A percentile compares a stretch with the other conserved stretches of the same genome.
phyloP scores from a whole-genome alignment of 2,113 vertebrate species.

The Oncorhynchus nerka region DNA sequence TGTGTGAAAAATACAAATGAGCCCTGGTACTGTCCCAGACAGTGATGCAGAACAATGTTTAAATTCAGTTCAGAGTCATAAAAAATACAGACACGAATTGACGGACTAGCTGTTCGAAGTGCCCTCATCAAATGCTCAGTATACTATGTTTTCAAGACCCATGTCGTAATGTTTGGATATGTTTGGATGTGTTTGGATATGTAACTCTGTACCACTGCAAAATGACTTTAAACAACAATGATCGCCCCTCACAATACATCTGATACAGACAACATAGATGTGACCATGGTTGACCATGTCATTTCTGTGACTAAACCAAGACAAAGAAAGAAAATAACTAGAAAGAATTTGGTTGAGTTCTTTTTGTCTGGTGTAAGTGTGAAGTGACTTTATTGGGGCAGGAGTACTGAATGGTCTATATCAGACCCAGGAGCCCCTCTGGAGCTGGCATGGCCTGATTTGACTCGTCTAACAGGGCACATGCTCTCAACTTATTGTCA shows the following conservation, averaged over 20 bases:
- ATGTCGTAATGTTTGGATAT: conserved; percentile 9
- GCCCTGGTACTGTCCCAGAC: background rate
- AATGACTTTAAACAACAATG: background rate
- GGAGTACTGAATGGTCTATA: background rate
- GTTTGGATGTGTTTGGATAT: conserved; percentile 3
- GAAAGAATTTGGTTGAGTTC: too few relatives aligned
- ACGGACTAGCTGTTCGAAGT: background rate
- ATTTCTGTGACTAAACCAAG: background rate
- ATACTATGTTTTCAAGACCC: background rate
- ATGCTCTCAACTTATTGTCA: conserved; percentile 35
- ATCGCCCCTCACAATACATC: background rate
- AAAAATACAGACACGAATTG: background rate
- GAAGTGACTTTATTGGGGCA: background rate
- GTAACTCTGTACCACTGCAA: background rate
- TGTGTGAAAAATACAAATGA: background rate
- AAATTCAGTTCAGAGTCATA: conserved; percentile 1
- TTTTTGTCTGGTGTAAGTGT: background rate
- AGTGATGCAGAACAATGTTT: background rate
- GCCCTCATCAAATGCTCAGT: conserved; percentile 7
- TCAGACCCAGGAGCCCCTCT: conserved; percentile 15
- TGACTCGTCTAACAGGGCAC: conserved; percentile 49
- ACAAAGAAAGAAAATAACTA: background rate
- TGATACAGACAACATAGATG: background rate
- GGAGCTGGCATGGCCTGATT: conserved; percentile 23
- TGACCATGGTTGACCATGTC: background rate